These are phyloP conservation scores for Homalodisca vitripennis DNA, from an alignment of 1,140 invertebrate genomes.

Conservation along the genomic window DNA sequence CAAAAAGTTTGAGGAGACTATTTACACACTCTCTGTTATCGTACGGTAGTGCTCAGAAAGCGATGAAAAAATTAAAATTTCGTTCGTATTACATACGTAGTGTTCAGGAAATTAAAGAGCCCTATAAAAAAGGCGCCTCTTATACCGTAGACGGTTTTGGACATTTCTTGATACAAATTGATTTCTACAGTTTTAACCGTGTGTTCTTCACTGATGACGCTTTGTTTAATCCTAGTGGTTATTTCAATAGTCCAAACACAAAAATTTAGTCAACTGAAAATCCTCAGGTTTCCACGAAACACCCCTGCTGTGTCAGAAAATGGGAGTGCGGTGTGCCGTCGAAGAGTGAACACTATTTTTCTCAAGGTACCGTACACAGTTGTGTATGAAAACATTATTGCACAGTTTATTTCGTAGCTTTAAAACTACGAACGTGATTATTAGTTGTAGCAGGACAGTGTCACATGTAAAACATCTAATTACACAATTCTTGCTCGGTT, in stretches of 20 bases:
- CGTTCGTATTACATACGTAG: neutral
- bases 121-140: slow-evolving; percentile 13
- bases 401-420: neutral
- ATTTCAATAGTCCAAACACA: slow-evolving; percentile 1
- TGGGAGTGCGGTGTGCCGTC: slow-evolving; percentile 3
- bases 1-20: slow-evolving; percentile 7
- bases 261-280: slow-evolving; percentile 5
- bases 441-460: neutral
- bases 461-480: slow-evolving; percentile 1
- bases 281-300: neutral
- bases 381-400: slow-evolving; percentile 1
- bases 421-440: neutral
- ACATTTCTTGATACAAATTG: neutral
- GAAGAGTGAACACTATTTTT: neutral
- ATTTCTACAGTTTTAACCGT: neutral
- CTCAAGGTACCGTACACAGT: slow-evolving; percentile 7
- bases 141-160: slow-evolving; percentile 8
- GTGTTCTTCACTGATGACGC: slow-evolving; percentile 15
- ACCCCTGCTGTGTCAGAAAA: slow-evolving; percentile 7
- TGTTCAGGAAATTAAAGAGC: neutral
- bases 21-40: neutral
- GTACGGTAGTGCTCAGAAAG: slow-evolving; percentile 13
- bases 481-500: neutral
- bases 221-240: neutral
- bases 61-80: slow-evolving; percentile 10